phyloP scores from a whole-genome alignment of 2,113 vertebrate genomes.

The Ondatra zibethicus region DNA sequence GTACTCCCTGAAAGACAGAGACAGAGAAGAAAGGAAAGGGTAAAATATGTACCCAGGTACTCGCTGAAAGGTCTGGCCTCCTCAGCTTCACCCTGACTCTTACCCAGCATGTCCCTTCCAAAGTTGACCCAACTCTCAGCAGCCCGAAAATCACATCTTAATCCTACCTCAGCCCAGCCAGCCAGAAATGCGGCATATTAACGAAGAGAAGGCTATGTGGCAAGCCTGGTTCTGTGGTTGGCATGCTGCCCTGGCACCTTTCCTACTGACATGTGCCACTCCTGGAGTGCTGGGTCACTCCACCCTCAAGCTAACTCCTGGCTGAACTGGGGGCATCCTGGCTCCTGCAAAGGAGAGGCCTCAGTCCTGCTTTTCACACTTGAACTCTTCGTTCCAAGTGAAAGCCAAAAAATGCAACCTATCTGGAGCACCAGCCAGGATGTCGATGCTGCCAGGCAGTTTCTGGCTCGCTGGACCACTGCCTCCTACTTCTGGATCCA shows the following conservation, averaged over 20 bases:
- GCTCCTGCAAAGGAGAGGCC: slow-evolving; percentile 39
- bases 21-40: too few species aligned
- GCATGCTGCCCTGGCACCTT: slow-evolving; percentile 64
- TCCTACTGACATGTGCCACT: slow-evolving; percentile 74
- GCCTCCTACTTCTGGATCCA: slow-evolving; percentile 39
- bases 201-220: slow-evolving; percentile 54
- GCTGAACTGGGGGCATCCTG: slow-evolving; percentile 76
- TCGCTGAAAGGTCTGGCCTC: background rate
- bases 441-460: slow-evolving; percentile 52
- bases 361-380: slow-evolving; percentile 73
- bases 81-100: background rate
- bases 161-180: background rate
- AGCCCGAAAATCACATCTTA: background rate
- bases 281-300: slow-evolving; percentile 74
- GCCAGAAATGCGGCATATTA: slow-evolving; percentile 61
- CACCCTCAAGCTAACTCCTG: slow-evolving; percentile 79
- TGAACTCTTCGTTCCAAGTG: slow-evolving; percentile 67
- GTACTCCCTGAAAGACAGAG: background rate
- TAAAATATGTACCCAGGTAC: background rate
- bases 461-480: slow-evolving; percentile 68
- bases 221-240: slow-evolving; percentile 56
- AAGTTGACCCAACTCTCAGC: background rate
- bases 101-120: background rate
- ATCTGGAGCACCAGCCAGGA: slow-evolving; percentile 57
- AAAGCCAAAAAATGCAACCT: slow-evolving; percentile 78